phyloP scores from a whole-genome alignment of 2,888 invertebrate genomes.

The Vandiemenella viatica region DNA sequence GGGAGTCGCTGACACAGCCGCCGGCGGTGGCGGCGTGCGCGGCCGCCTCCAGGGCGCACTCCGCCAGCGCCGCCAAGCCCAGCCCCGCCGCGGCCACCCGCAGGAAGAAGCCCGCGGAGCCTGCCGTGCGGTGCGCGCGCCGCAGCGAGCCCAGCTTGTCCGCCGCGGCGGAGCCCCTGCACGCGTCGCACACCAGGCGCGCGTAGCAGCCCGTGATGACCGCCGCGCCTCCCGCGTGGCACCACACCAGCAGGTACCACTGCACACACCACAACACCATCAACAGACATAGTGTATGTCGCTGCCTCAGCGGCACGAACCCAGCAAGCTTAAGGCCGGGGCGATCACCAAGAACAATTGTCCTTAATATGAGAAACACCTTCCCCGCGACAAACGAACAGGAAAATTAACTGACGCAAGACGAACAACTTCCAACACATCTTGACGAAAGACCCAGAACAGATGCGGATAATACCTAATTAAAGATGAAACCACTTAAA shows the following conservation, averaged over 20 bases:
- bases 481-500: too few relatives aligned
- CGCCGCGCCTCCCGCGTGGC: conserved; percentile 36
- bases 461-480: too few relatives aligned
- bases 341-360: too few relatives aligned
- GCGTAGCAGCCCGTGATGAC: conserved; percentile 39
- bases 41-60: conserved; percentile 39
- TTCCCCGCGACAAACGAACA: too few relatives aligned
- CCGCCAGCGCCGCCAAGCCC: conserved; percentile 37
- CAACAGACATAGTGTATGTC: too few relatives aligned
- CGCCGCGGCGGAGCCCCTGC: conserved; percentile 25
- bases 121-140: conserved; percentile 34
- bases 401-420: too few relatives aligned
- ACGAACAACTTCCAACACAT: too few relatives aligned
- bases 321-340: too few relatives aligned
- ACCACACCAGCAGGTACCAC: conserved; percentile 36
- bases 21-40: conserved; percentile 39
- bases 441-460: too few relatives aligned
- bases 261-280: conserved; percentile 20
- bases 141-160: conserved; percentile 27
- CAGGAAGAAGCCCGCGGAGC: conserved; percentile 35
- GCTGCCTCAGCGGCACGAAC: too few relatives aligned
- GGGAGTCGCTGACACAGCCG: conserved; percentile 31
- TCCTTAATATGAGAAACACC: too few relatives aligned
- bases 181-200: conserved; percentile 36
- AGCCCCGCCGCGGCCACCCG: conserved; percentile 37